Percentiles rank a stretch among this genome's conserved stretches.
Conservation (phyloP, 1,140 invertebrate genomes). For the Drosophila willistoni region DNA sequence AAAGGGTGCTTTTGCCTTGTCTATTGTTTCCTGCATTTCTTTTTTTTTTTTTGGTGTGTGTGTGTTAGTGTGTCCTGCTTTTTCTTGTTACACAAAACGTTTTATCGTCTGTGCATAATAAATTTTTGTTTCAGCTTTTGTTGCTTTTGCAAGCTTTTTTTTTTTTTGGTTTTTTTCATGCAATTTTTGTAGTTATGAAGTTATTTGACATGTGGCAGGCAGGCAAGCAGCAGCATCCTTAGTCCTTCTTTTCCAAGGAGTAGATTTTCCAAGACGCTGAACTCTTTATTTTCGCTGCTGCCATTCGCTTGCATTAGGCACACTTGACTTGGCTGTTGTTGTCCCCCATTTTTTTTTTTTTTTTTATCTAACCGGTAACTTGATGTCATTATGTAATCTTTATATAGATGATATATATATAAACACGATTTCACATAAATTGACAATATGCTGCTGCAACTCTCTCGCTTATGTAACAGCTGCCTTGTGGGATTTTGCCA, state of each 20-base stretch:
- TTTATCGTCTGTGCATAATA: conserved; percentile 80
- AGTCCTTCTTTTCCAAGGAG: conserved; percentile 10
- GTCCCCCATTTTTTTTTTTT: conserved; percentile 20
- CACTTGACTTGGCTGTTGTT: conserved; percentile 61
- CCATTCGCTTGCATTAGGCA: conserved; percentile 52
- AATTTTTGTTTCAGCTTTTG: conserved; percentile 58
- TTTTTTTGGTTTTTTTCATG: conserved; percentile 32
- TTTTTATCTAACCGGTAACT: conserved; percentile 51
- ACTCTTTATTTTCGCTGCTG: conserved; percentile 1
- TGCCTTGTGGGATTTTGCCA: conserved; percentile 39
- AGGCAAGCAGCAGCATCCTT: conserved; percentile 14
- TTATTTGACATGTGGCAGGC: conserved; percentile 63
- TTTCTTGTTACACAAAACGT: conserved; percentile 60
- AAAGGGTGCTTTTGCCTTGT: conserved; percentile 43
- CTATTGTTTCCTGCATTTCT: conserved; percentile 72
- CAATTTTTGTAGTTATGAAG: conserved; percentile 39
- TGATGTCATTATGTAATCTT: conserved; percentile 67
- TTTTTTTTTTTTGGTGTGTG: conserved; percentile 24
- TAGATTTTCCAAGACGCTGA: conserved; percentile 54
- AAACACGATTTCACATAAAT: conserved; percentile 9
- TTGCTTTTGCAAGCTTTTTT: conserved; percentile 16
- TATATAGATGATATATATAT: conserved; percentile 23
- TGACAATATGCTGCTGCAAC: conserved; percentile 17
- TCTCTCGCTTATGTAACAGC: conserved; percentile 60
- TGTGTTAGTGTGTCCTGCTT: conserved; percentile 33